Evolutionary conservation across 2,797 vertebrate genomes (phyloP).

Genomic region (Ficedula albicollis): DNA sequence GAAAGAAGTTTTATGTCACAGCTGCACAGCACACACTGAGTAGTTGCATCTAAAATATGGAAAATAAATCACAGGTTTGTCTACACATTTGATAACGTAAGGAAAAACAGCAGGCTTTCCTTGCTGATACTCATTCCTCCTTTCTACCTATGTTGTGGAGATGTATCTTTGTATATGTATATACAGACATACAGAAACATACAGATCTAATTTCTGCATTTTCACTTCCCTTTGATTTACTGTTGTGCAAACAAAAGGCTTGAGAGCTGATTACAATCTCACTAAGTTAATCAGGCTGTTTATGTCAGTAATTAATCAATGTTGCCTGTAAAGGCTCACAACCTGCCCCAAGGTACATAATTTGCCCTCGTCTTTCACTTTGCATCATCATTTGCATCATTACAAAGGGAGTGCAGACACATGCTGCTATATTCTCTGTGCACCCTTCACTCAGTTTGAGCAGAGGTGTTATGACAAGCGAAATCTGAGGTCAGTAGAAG

Average conservation of each 20-base stretch:
- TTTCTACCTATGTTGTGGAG: neutral
- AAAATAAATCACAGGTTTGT: conserved; percentile 36
- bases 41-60: conserved; percentile 8
- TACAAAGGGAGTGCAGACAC: neutral
- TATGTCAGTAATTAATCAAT: conserved; percentile 60
- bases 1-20: conserved; percentile 53
- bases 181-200: neutral
- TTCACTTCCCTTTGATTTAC: conserved; percentile 55
- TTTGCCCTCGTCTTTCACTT: conserved; percentile 31
- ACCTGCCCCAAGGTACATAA: conserved; percentile 22
- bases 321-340: conserved; percentile 10
- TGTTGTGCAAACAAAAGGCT: conserved; percentile 46
- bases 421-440: neutral
- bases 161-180: neutral
- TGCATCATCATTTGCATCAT: conserved; percentile 12
- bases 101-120: neutral
- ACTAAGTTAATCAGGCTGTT: conserved; percentile 36
- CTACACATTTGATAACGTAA: neutral
- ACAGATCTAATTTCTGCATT: conserved; percentile 22
- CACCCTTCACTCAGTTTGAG: neutral
- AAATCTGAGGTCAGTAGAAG: neutral
- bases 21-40: conserved; percentile 38
- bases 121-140: neutral
- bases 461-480: neutral
- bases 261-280: conserved; percentile 48